Conservation (phyloP, 1,140 invertebrate genomes). For the Ips nitidus region DNA sequence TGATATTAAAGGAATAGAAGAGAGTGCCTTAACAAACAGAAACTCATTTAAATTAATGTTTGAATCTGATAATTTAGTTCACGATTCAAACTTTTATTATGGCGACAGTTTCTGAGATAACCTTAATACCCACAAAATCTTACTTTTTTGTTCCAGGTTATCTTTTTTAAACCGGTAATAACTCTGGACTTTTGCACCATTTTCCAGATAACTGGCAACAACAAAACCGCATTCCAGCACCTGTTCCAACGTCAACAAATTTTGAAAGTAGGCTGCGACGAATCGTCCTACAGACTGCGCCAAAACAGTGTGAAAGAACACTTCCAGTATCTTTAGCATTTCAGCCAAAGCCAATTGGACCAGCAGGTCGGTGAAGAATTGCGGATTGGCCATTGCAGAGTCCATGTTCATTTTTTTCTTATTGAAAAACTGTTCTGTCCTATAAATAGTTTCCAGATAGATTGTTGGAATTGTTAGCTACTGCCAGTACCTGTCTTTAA, state of each 20-base stretch:
- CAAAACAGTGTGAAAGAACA: conserved; percentile 74
- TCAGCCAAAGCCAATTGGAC: conserved; percentile 79
- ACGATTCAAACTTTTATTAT: no score
- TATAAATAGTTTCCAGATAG: no score
- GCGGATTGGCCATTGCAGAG: neutral
- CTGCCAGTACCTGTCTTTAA: conserved; percentile 64
- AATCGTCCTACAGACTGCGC: conserved; percentile 82
- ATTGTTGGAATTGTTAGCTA: no score
- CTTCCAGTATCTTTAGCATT: conserved; percentile 63
- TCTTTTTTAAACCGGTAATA: neutral
- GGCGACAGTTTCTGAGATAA: neutral
- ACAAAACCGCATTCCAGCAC: conserved; percentile 56
- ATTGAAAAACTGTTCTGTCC: neutral
- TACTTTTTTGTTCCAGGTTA: neutral
- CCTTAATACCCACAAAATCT: neutral
- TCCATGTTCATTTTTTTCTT: conserved; percentile 48
- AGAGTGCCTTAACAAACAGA: no score
- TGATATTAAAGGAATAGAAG: neutral
- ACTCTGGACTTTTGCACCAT: neutral
- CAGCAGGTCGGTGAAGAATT: conserved; percentile 53
- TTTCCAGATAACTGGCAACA: conserved; percentile 11
- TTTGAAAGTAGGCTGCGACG: conserved; percentile 83
- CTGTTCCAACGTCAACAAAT: conserved; percentile 76
- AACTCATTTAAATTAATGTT: no score
- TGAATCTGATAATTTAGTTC: no score